Evolutionary conservation across 2,888 invertebrate genomes (phyloP), one percentile per base, ranked within the genome.

Genomic region (Capitulum mitella): DNA sequence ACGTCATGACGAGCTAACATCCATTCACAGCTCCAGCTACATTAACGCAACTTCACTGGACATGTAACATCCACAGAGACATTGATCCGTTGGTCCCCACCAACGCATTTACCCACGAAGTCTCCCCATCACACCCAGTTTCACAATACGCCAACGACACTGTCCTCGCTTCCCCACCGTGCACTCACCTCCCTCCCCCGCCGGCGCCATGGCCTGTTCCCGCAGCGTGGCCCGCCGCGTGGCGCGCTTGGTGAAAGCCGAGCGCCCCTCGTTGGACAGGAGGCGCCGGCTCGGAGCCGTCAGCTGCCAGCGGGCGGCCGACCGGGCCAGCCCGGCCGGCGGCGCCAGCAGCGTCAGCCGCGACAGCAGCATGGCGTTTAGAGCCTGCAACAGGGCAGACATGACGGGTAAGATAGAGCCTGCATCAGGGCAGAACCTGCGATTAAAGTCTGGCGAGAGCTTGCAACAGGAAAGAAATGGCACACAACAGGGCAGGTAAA

Each of bases 171-270:
- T 12, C 43, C 43, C 43, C 43, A 43, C 43, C 43, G 19, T 51
- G 16, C 64, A 64, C 64, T 22, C 88, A 93, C 94, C 93, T 85
- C 91, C 91, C 81, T 91, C 91, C 79, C 91, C 90, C 78, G 93
- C 91, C 64, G 94, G 93, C 80, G 91, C 91, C 90, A 92, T 91
- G 3, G 90, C 87, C 80, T 87, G 89, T 84, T 95, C 93, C 84
- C 91, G 90, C 6, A 94, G 80, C 19, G 91, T 89, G 79, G 88
- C 87, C 78, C 86, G 84, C 80, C 87, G 83, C 3, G 83, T 81
- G 22, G 83, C 77, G 70, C 82, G 87, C 40, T 89, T 85, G 26
- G 87, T 70, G 37, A 37, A 19, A 6, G 70, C 26, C 1, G 10
- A 3, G 1, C 70, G 70, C 1, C 34, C 29, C 40, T 37, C 37